Percentiles rank a stretch among this genome's conserved stretches.
Conservation (phyloP, 2,797 vertebrate genomes). For the Cyclopterus lumpus region DNA sequence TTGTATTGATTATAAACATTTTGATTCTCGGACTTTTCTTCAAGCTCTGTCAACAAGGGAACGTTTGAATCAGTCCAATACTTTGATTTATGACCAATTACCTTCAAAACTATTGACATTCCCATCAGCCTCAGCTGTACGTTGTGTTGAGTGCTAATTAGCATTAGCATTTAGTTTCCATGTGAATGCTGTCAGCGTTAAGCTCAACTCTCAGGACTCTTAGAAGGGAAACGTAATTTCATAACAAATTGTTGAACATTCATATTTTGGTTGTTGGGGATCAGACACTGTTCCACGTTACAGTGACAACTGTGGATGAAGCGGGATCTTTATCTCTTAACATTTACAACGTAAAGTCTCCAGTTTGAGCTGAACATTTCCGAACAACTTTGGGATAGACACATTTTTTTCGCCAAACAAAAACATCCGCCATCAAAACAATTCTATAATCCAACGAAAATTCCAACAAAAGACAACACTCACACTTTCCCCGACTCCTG, state of each 20-base stretch:
- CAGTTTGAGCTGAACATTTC: not conserved
- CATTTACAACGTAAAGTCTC: not conserved
- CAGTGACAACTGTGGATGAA: not conserved
- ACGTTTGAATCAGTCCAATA: not conserved
- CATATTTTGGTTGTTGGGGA: too few species aligned
- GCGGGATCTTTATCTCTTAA: not conserved
- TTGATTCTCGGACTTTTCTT: not conserved
- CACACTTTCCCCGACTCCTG: conserved; percentile 98
- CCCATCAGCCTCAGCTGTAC: not conserved
- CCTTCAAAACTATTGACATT: not conserved
- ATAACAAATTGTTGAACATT: not conserved
- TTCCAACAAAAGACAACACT: conserved; percentile 54
- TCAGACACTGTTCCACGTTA: too few species aligned
- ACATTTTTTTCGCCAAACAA: not conserved
- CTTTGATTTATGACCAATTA: not conserved
- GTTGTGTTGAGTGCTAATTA: not conserved
- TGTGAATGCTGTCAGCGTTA: not conserved
- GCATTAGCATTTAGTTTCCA: not conserved
- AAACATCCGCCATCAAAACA: not conserved
- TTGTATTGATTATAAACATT: not conserved
- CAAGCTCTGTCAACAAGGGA: not conserved
- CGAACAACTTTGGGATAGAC: not conserved
- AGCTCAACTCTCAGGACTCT: too few species aligned
- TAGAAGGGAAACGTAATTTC: too few species aligned
- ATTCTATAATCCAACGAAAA: not conserved